A percentile compares a stretch with the other conserved stretches of the same genome.
phyloP scores from a whole-genome alignment of 2,888 invertebrate species.

The Chironomus riparius region DNA sequence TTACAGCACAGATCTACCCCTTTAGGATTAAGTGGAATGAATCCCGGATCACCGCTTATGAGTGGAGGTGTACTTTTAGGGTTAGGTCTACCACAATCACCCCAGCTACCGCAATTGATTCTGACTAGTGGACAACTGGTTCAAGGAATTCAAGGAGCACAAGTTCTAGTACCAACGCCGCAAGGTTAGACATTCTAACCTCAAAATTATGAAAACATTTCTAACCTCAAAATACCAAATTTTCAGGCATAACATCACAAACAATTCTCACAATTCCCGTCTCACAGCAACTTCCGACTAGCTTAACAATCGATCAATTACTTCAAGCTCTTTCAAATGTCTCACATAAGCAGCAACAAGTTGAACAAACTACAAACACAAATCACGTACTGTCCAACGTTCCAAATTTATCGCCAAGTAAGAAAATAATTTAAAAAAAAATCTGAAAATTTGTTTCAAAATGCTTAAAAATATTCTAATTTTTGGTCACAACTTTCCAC shows the following conservation, averaged over 20 bases:
- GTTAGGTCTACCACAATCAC: constrained; percentile 25
- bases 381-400: constrained; percentile 24
- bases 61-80: background rate
- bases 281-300: constrained; percentile 68
- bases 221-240: background rate
- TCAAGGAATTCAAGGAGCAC: constrained; percentile 88
- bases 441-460: background rate
- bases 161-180: constrained; percentile 88
- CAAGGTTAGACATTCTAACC: constrained; percentile 57
- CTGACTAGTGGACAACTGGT: constrained; percentile 85
- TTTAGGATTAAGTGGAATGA: constrained; percentile 5
- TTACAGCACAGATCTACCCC: constrained; percentile 6
- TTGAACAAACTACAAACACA: constrained; percentile 66
- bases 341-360: constrained; percentile 57
- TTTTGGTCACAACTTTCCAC: background rate
- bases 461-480: background rate
- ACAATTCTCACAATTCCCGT: constrained; percentile 93
- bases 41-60: constrained; percentile 6
- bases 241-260: constrained; percentile 84
- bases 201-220: background rate
- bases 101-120: constrained; percentile 78
- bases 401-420: constrained; percentile 26
- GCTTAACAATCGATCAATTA: constrained; percentile 46
- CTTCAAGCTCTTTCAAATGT: constrained; percentile 32
- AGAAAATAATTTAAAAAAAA: background rate